Conservation (phyloP, 2,797 vertebrate genomes). For the Betta splendens region DNA sequence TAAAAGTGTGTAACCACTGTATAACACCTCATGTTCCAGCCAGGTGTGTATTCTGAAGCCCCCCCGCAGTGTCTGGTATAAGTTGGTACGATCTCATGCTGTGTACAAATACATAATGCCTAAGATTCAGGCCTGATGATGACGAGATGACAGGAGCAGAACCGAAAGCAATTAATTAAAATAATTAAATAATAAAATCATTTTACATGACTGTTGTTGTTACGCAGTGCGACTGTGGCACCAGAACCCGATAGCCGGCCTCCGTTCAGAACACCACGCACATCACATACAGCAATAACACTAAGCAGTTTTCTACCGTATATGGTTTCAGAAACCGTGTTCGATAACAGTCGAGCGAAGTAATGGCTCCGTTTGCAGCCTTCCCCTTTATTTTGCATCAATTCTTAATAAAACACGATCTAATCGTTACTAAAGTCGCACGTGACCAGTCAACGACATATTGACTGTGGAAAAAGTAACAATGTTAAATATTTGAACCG, state of each 20-base stretch:
- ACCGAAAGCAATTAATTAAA: no score
- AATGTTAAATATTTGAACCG: no score
- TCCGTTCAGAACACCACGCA: conserved; percentile 20
- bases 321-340: neutral
- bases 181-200: no score
- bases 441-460: no score
- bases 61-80: conserved; percentile 24
- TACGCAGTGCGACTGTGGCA: conserved; percentile 27
- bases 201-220: conserved; percentile 38
- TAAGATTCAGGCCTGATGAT: conserved; percentile 42
- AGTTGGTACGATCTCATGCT: conserved; percentile 36
- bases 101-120: conserved; percentile 28
- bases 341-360: no score
- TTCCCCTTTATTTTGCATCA: no score
- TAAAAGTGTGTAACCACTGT: conserved; percentile 4
- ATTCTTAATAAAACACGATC: no score
- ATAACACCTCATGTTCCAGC: no score
- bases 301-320: neutral
- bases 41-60: conserved; percentile 40
- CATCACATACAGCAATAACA: neutral
- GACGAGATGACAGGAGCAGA: conserved; percentile 45
- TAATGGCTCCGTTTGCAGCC: no score
- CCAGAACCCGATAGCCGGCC: conserved; percentile 4
- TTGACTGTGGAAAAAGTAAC: no score
- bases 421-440: no score